Evolutionary conservation across 2,797 vertebrate species (phyloP).

Genomic region (Sorex maritimensis): DNA sequence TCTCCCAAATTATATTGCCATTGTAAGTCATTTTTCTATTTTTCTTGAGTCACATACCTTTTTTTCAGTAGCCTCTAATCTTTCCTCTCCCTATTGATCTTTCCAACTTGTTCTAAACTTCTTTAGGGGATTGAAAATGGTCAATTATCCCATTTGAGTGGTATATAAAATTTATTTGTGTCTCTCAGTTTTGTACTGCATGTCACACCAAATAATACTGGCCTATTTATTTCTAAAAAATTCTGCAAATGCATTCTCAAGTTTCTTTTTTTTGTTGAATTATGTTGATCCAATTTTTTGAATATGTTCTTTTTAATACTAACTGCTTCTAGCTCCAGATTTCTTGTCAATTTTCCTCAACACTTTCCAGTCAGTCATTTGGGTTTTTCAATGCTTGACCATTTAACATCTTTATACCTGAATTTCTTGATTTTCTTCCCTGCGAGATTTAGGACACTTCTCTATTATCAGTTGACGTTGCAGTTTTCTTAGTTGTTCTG

Average conservation of each 20-base stretch:
- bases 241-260: conserved; percentile 33
- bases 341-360: conserved; percentile 46
- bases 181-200: conserved; percentile 32
- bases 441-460: conserved; percentile 32
- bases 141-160: conserved; percentile 10
- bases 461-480: conserved; percentile 31
- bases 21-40: conserved; percentile 47
- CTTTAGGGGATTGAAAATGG: conserved; percentile 52
- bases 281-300: conserved; percentile 3
- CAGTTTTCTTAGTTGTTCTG: conserved; percentile 43
- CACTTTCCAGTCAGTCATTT: conserved; percentile 41
- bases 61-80: background rate
- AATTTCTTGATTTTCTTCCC: conserved; percentile 52
- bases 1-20: background rate
- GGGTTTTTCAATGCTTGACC: conserved; percentile 5
- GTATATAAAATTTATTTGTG: conserved; percentile 62
- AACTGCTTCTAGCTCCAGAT: background rate
- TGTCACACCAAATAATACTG: conserved; percentile 43
- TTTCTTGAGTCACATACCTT: background rate
- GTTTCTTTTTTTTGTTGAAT: conserved; percentile 59
- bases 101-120: conserved; percentile 33
- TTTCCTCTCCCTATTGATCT: conserved; percentile 59
- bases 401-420: background rate
- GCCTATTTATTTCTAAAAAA: conserved; percentile 73
- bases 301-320: too few species aligned